A percentile compares a stretch with the other conserved stretches of the same genome.
phyloP scores from a whole-genome alignment of 2,888 invertebrate genomes.

The Troides aeacus region DNA sequence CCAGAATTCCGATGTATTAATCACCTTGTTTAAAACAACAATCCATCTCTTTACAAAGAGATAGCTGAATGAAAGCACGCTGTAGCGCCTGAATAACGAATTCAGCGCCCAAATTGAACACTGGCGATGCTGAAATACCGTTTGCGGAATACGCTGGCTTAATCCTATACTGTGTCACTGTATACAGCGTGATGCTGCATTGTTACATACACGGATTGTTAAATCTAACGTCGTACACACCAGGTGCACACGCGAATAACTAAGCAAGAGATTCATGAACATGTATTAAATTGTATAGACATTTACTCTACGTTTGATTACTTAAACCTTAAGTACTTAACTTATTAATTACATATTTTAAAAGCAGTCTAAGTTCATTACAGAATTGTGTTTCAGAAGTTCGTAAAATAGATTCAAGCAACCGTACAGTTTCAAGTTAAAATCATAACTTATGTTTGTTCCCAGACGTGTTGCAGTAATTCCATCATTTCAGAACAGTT shows the following conservation, averaged over 20 bases:
- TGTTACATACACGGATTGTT: slow-evolving; percentile 19
- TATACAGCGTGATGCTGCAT: slow-evolving; percentile 18
- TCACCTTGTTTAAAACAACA: slow-evolving; percentile 19
- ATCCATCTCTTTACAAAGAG: slow-evolving; percentile 17
- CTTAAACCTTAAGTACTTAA: no score
- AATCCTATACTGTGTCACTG: slow-evolving; percentile 27
- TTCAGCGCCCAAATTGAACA: slow-evolving; percentile 27
- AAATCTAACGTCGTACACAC: slow-evolving; percentile 12
- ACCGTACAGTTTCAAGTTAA: not conserved
- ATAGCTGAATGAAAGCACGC: slow-evolving; percentile 8
- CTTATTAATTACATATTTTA: no score
- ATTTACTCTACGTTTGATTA: no score
- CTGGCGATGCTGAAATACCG: slow-evolving; percentile 25
- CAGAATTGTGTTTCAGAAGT: no score
- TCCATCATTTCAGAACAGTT: not conserved
- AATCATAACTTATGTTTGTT: not conserved
- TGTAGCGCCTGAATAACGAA: slow-evolving; percentile 25
- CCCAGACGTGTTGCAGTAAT: not conserved
- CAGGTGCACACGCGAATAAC: slow-evolving; percentile 3
- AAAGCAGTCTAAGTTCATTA: no score
- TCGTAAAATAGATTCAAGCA: not conserved
- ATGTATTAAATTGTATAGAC: no score
- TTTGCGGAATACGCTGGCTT: slow-evolving; percentile 27
- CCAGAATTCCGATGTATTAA: not conserved
- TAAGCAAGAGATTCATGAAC: not conserved